Evolutionary conservation across 2,113 vertebrate species (phyloP).

Genomic region (Sinocyclocheilus anophthalmus): DNA sequence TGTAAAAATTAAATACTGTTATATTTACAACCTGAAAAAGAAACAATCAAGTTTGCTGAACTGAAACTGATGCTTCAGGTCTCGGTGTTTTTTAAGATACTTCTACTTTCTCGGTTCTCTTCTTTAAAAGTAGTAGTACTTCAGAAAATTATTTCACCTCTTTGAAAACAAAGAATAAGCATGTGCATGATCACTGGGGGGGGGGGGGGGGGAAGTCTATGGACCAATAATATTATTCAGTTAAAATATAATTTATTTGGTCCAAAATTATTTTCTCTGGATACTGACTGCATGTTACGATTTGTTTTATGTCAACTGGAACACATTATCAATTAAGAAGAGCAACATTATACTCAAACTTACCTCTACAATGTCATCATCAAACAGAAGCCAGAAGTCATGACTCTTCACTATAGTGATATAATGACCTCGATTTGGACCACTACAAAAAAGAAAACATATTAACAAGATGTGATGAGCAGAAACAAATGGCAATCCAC

Average conservation of each 20-base stretch:
- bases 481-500: conserved; percentile 8
- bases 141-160: background rate
- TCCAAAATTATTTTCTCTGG: background rate
- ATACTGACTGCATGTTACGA: background rate
- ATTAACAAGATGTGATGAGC: background rate
- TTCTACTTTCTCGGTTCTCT: background rate
- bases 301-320: background rate
- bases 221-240: background rate
- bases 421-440: conserved; percentile 91
- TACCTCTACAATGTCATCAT: conserved; percentile 92
- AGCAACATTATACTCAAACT: conserved; percentile 28
- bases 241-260: background rate
- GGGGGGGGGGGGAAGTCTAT: too few species aligned
- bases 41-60: background rate
- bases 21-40: background rate
- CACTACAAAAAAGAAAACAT: conserved; percentile 67
- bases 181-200: background rate
- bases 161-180: background rate
- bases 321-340: background rate
- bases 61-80: conserved; percentile 8
- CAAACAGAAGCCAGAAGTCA: conserved; percentile 91
- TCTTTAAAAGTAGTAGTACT: background rate
- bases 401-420: conserved; percentile 94
- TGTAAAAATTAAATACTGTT: background rate
- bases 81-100: background rate